Base-by-base conservation (phyloP, 2,888 invertebrate species). In the Pristionchus japonicus region DNA sequence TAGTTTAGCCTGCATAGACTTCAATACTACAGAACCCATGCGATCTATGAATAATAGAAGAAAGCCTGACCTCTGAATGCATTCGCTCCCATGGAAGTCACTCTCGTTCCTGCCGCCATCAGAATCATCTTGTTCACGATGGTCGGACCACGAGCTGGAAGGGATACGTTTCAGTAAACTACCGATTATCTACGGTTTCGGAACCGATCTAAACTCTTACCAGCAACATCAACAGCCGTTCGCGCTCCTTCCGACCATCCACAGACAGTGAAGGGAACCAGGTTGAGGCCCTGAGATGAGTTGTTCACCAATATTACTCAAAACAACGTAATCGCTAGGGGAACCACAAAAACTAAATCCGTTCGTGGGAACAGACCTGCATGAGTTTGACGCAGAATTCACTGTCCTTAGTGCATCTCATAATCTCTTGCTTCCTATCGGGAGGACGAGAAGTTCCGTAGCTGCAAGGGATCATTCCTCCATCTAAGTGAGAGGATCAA, bases 171-270 rank as follows among this genome's bases (percentile, higher is more conserved):
- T 49, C 9, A 6, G 52, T 9, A 37, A 47, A n/a, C n/a, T n/a
- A n/a, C n/a, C n/a, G n/a, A n/a, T n/a, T n/a, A n/a, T n/a, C n/a
- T n/a, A n/a, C n/a, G n/a, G n/a, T n/a, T n/a, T n/a, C n/a, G n/a
- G n/a, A n/a, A n/a, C n/a, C n/a, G n/a, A n/a, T n/a, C n/a, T n/a
- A n/a, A n/a, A n/a, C 0, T n/a, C 47, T 77, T 1, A 80, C 91
- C 91, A 1, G 92, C 94, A 1, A 94, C 94, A 83, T 94, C 94
- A 15, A 94, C 91, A 3, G 93, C 92, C 7, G 94, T 94, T 34
- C 94, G 84, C 11, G 91, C 93, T 15, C 94, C 94, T 88, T 90
- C 93, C 1, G 90, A 90, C 92, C 92, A 92, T 4, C 92, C 92
- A 88, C 92, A 90, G 0, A 92, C 90, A 1, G 92, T 92, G 89